Evolutionary conservation across 2,797 vertebrate genomes (phyloP), one percentile per base, ranked within the genome.

Genomic region (Cyclopterus lumpus): DNA sequence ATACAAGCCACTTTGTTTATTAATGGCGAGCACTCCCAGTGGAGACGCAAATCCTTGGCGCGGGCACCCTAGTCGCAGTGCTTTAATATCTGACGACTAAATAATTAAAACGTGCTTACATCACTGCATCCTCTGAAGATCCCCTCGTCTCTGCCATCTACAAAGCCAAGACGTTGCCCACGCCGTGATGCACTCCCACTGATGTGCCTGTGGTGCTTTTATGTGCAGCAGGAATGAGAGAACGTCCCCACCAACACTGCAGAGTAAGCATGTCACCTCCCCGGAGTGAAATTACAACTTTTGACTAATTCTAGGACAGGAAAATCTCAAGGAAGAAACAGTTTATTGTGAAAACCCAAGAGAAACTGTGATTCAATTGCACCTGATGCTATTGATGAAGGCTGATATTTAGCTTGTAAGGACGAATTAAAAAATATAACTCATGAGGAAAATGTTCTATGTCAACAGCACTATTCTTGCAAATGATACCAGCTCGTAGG

Each of bases 11-110:
- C 84, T 90, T 93, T 94, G 91, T 91, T 93, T 92, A 93, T 92
- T 92, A 91, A 92, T 93, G 89, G 26, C 42, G 58, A 81, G 78
- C 79, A 72, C 83, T 87, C 88, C 84, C 83, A 73, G 73, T 64
- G 77, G 77, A 85, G 80, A 75, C 54, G 53, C 67, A 34, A 80
- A 82, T 87, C 82, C 82, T 81, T 72, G 77, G 80, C 26, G 24
- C 44, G 5, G 73, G 67, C 58, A 83, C 84, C 81, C 69, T 53
- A 77, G 79, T 88, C 16, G 73, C 80, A 60, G 44, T 44, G 70
- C 90, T 92, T 93, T 93, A 93, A 93, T 93, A 93, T 93, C 83
- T 82, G 73, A 84, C n/a, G 46, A 75, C 87, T 94, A 83, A 94
- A 94, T 93, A 91, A 93, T 93, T 91, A 78, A 94, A 84, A 69